Percentiles rank a stretch among this genome's conserved stretches.
Conservation (phyloP, 2,113 vertebrate species). For the Labeo catla region DNA sequence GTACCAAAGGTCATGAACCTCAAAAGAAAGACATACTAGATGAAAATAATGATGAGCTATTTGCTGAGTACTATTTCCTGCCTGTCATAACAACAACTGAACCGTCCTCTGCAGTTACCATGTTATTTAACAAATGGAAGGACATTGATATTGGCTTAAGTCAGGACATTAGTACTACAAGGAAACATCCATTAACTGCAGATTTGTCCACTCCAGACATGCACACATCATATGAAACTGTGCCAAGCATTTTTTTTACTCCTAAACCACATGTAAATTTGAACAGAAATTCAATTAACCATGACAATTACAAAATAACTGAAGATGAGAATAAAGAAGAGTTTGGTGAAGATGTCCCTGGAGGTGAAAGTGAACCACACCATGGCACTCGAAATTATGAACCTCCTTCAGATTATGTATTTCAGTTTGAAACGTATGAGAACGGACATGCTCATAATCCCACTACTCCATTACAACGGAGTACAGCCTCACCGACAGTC, state of each 20-base stretch:
- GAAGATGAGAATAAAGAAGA: conserved; percentile 41
- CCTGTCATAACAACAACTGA: conserved; percentile 60
- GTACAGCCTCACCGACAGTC: conserved; percentile 43
- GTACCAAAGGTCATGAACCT: background rate
- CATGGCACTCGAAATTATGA: conserved; percentile 3
- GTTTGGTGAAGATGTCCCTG: conserved; percentile 44
- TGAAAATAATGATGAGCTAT: conserved; percentile 43
- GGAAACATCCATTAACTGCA: conserved; percentile 32
- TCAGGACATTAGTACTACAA: conserved; percentile 41
- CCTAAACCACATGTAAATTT: rapidly evolving
- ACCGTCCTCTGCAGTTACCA: conserved; percentile 45
- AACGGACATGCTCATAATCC: background rate
- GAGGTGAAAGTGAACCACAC: conserved; percentile 40
- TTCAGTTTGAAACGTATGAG: conserved; percentile 48
- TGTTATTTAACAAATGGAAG: conserved; percentile 43
- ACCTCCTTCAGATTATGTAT: background rate
- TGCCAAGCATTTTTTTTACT: background rate
- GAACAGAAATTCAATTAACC: background rate
- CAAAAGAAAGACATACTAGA: conserved; percentile 4
- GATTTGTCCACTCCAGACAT: conserved; percentile 46
- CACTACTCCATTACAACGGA: conserved; percentile 18
- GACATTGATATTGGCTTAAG: conserved; percentile 27
- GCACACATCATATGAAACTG: background rate
- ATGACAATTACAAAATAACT: background rate
- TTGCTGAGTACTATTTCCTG: conserved; percentile 64